These are phyloP conservation scores for Fragum whitleyi DNA, from an alignment of 2,888 invertebrate species.

Conservation along the genomic window DNA sequence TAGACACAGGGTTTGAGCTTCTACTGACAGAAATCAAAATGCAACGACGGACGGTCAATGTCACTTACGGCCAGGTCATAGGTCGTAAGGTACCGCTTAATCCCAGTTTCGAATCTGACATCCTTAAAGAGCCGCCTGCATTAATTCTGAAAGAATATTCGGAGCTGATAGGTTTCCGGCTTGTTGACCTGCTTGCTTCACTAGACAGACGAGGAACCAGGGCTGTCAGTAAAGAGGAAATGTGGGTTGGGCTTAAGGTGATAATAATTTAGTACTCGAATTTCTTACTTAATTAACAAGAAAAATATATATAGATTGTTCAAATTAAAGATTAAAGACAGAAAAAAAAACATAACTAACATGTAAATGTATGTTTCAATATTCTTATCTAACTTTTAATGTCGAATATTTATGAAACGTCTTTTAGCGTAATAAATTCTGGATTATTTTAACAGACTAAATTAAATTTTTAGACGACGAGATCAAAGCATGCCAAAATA, in stretches of 20 bases:
- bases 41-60: constrained; percentile 60
- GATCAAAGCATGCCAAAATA: too few relatives aligned
- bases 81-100: constrained; percentile 61
- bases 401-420: too few relatives aligned
- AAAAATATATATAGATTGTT: too few relatives aligned
- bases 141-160: constrained; percentile 75
- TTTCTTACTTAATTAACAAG: too few relatives aligned
- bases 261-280: too few relatives aligned
- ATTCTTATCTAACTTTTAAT: too few relatives aligned
- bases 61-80: constrained; percentile 72
- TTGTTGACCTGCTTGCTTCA: constrained; percentile 77
- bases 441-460: too few relatives aligned
- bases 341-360: too few relatives aligned
- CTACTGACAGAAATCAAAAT: constrained; percentile 64
- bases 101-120: constrained; percentile 67
- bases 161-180: constrained; percentile 71
- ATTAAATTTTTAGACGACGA: too few relatives aligned
- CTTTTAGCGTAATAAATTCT: too few relatives aligned
- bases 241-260: constrained; percentile 75
- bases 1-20: constrained; percentile 68
- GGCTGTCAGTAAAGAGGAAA: constrained; percentile 74
- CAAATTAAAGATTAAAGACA: too few relatives aligned
- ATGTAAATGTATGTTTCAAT: too few relatives aligned
- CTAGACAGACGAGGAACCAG: constrained; percentile 77
- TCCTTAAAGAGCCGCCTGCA: constrained; percentile 74